phyloP scores from a whole-genome alignment of 2,888 invertebrate species.

The Arenicola marina region DNA sequence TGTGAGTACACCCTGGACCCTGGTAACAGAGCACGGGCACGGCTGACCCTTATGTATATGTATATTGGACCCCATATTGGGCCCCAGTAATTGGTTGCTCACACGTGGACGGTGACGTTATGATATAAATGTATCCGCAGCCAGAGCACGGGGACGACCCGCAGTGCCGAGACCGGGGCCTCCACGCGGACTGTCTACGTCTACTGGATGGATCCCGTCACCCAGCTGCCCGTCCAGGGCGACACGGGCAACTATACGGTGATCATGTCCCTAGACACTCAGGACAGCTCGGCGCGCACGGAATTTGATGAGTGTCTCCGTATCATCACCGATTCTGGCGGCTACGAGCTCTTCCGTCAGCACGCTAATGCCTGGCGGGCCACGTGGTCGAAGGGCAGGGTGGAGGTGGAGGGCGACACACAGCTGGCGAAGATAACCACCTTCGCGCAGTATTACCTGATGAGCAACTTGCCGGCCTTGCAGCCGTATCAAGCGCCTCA shows the following conservation, averaged over 20 bases:
- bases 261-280: constrained; percentile 30
- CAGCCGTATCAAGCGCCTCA: constrained; percentile 30
- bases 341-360: constrained; percentile 20
- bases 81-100: no score
- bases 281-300: constrained; percentile 26
- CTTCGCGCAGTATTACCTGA: constrained; percentile 43
- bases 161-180: constrained; percentile 17
- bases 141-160: constrained; percentile 23
- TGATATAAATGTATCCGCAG: constrained; percentile 15
- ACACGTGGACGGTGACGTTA: no score
- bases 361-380: constrained; percentile 34
- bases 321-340: constrained; percentile 13
- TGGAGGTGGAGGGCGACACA: constrained; percentile 33
- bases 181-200: constrained; percentile 16
- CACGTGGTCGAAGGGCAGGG: constrained; percentile 32
- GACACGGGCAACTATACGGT: constrained; percentile 23
- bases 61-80: no score
- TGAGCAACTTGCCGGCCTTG: constrained; percentile 43
- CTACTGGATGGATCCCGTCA: constrained; percentile 23
- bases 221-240: constrained; percentile 19
- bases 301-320: constrained; percentile 31
- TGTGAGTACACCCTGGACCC: no score
- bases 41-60: no score
- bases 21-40: no score
- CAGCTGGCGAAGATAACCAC: constrained; percentile 35